phyloP scores from a whole-genome alignment of 2,888 invertebrate species.

The Phyto melanocephala region DNA sequence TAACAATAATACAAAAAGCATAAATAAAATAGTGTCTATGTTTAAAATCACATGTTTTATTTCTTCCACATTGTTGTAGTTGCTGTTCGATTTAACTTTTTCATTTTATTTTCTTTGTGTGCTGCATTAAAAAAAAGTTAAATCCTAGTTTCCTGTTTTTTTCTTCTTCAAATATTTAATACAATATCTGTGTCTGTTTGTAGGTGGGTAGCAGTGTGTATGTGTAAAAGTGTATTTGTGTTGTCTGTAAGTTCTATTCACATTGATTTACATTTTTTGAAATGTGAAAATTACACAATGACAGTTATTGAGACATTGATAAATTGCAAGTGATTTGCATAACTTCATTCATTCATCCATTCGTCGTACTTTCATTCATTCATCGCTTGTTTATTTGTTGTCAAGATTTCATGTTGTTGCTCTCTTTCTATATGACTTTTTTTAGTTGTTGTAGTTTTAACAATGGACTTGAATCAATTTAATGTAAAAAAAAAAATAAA shows the following conservation, averaged over 20 bases:
- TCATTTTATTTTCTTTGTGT: not conserved
- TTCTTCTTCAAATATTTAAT: too few relatives aligned
- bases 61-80: too few relatives aligned
- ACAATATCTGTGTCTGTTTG: conserved; percentile 3
- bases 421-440: not conserved
- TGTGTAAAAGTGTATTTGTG: not conserved
- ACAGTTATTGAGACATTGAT: conserved; percentile 65
- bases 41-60: conserved; percentile 4
- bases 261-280: conserved; percentile 64
- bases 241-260: conserved; percentile 32
- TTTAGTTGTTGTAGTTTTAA: conserved; percentile 24
- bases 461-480: conserved; percentile 42
- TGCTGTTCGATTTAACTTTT: conserved; percentile 6
- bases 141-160: conserved; percentile 1
- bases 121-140: conserved; percentile 5
- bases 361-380: conserved; percentile 13
- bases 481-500: not conserved
- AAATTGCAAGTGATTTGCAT: conserved; percentile 65
- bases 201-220: not conserved
- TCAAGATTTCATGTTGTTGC: conserved; percentile 21
- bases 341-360: conserved; percentile 57
- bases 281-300: conserved; percentile 66
- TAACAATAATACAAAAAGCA: not conserved
- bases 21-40: too few relatives aligned
- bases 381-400: conserved; percentile 16